Base-by-base conservation (phyloP, 2,113 vertebrate species). In the Campylorhamphus procurvoides region DNA sequence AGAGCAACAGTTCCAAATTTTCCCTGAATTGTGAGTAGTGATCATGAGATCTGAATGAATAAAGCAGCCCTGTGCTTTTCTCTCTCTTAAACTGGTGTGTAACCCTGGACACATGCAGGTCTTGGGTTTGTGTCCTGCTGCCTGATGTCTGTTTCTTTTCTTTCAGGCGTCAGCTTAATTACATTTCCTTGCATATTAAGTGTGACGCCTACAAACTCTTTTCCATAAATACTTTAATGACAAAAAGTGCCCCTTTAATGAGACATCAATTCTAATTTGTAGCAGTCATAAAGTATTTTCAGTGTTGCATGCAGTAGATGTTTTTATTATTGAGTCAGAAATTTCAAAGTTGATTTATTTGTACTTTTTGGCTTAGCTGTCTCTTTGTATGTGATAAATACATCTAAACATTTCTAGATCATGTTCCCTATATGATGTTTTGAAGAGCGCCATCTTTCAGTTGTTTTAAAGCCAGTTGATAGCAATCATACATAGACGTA, bases 91-190 rank as follows among this genome's bases (percentile, higher is more conserved):
- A 50, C 5, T 60, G 49, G 17, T 39, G 9, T 7, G 14, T 31
- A 53, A 15, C 29, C 17, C 17, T 25, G 56, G 35, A 8, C 25
- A 28, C 18, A 13, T 47, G 8, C 37, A 37, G 18, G 7, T 66
- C 42, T 37, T 71, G 42, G 14, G 9, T 47, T 79, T 75, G 16
- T 47, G 39, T 59, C 49, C 53, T 60, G 63, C 40, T n/a, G 56
- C 25, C 39, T 44, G 29, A 79, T 37, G 17, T 53, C 83, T 59
- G 3, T 46, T 75, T 68, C 24, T 66, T 87, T 89, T 87, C 24
- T 83, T 74, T 89, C 81, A 44, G 90, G 55, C 42, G 39, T 83
- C 47, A 86, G 46, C 15, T 91, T 90, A 90, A 87, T 40, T 72
- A n/a, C 22, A 17, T 60, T 81, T 76, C 84, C 29, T 58, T 68